A percentile compares a stretch with the other conserved stretches of the same genome.
phyloP scores from a whole-genome alignment of 92 coral and sea anemone species.

The Phymanthus crucifer region DNA sequence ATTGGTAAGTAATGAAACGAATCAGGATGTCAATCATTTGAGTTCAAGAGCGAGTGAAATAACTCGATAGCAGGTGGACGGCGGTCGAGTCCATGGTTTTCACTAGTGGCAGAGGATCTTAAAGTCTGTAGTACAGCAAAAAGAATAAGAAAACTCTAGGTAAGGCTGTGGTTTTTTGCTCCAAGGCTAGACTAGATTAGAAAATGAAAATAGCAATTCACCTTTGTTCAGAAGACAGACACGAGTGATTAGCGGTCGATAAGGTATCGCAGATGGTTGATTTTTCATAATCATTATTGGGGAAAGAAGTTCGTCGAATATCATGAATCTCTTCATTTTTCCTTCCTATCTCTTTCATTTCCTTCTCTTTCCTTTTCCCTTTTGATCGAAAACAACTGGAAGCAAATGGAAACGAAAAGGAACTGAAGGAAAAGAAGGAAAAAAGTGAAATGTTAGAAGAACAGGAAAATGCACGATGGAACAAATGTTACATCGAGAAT shows the following conservation, averaged over 20 bases:
- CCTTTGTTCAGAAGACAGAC: background rate
- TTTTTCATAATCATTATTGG: too few relatives aligned
- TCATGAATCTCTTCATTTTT: too few relatives aligned
- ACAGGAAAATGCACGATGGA: too few relatives aligned
- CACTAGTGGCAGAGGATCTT: background rate
- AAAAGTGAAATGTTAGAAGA: background rate
- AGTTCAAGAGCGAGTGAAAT: background rate
- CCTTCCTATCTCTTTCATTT: too few relatives aligned
- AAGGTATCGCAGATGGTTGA: too few relatives aligned
- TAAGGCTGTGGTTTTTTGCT: background rate
- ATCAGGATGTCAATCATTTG: slow-evolving; percentile 1
- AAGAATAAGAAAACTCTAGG: background rate
- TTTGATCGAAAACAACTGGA: background rate
- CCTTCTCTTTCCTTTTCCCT: too few relatives aligned
- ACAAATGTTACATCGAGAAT: too few relatives aligned
- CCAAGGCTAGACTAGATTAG: background rate
- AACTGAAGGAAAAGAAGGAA: background rate
- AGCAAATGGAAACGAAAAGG: background rate
- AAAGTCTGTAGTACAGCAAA: too few relatives aligned
- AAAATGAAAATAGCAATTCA: background rate
- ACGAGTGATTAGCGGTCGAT: background rate
- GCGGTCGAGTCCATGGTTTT: background rate
- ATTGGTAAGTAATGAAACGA: background rate
- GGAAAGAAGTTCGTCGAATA: too few relatives aligned
- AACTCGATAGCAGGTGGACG: background rate